Conservation (phyloP, 2,888 invertebrate species). For the Cremastinae sp. region DNA sequence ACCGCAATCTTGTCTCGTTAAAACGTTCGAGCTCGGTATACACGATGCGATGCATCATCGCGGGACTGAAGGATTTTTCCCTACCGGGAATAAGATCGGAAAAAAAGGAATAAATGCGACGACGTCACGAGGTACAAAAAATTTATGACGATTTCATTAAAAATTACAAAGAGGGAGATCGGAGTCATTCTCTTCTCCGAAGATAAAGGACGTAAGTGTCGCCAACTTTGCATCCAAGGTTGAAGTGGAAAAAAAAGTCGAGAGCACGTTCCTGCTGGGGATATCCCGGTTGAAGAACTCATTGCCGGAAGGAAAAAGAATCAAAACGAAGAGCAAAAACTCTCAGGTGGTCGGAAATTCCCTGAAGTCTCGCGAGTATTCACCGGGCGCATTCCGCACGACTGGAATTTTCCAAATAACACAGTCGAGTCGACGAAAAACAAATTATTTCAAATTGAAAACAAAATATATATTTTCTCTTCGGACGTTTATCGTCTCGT, state of each 20-base stretch:
- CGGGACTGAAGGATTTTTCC: constrained; percentile 16
- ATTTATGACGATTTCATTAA: not conserved
- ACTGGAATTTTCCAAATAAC: not conserved
- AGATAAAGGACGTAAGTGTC: no score
- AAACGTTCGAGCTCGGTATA: not conserved
- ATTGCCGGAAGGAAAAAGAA: not conserved
- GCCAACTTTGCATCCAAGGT: no score
- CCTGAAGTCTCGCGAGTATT: not conserved
- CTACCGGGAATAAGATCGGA: constrained; percentile 20
- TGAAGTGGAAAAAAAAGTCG: not conserved
- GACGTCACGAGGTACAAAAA: not conserved
- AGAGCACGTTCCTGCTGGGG: not conserved
- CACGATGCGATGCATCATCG: constrained; percentile 24
- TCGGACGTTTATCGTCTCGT: not conserved
- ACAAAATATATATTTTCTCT: no score
- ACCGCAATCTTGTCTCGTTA: constrained; percentile 32
- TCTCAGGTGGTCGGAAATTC: constrained; percentile 30
- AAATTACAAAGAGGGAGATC: not conserved
- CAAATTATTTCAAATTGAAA: no score
- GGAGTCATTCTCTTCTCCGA: no score
- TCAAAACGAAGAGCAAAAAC: not conserved
- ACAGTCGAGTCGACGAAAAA: no score
- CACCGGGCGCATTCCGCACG: no score
- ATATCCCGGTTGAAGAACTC: not conserved
- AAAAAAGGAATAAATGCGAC: constrained; percentile 8